Evolutionary conservation across 2,888 invertebrate genomes (phyloP).

Genomic region (Caenorhabditis auriculariae): DNA sequence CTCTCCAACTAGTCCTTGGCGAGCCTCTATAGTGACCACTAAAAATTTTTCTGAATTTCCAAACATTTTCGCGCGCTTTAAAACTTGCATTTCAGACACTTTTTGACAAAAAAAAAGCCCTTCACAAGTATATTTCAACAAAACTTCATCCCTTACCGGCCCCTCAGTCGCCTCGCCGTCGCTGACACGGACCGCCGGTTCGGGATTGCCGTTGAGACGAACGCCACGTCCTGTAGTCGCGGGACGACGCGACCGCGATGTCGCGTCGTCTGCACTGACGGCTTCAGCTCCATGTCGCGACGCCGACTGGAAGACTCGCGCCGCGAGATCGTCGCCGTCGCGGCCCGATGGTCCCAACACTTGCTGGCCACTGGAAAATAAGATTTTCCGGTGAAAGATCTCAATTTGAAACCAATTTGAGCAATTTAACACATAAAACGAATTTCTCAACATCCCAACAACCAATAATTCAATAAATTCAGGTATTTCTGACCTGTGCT

Average conservation of each 20-base stretch:
- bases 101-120: too few species aligned
- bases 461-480: background rate
- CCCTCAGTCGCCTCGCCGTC: background rate
- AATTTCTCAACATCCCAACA: constrained; percentile 1
- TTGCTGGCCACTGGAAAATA: constrained; percentile 52
- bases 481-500: constrained; percentile 29
- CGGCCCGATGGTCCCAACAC: constrained; percentile 48
- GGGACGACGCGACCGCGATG: too few species aligned
- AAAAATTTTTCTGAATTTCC: too few species aligned
- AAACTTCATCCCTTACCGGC: background rate
- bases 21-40: too few species aligned
- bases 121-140: too few species aligned
- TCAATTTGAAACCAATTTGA: constrained; percentile 5
- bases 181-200: background rate
- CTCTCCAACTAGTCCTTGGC: too few species aligned
- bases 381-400: background rate
- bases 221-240: too few species aligned
- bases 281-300: constrained; percentile 42
- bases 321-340: constrained; percentile 23
- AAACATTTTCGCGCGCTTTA: too few species aligned
- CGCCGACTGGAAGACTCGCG: constrained; percentile 30
- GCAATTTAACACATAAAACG: background rate
- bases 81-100: too few species aligned
- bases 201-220: too few species aligned
- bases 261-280: constrained; percentile 24